Percentiles rank a stretch among this genome's conserved stretches.
These are phyloP conservation scores for Micrasema minimum DNA, from an alignment of 1,140 invertebrate species.

Conservation along the genomic window DNA sequence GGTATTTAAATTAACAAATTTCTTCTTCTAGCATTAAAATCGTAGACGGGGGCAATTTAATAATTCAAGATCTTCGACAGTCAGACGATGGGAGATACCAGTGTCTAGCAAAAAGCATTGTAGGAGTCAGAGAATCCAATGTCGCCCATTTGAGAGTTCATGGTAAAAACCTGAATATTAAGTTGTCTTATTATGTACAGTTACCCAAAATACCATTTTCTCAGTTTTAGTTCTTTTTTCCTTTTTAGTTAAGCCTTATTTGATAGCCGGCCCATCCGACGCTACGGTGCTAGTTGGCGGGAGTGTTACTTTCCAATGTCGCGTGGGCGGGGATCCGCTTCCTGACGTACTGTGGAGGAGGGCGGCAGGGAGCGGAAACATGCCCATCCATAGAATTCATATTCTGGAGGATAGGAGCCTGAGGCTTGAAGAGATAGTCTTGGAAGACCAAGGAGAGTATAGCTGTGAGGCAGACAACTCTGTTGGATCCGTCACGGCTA, in stretches of 20 bases:
- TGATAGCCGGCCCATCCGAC: constrained; percentile 82
- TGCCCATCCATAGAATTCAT: constrained; percentile 80
- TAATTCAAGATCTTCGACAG: constrained; percentile 82
- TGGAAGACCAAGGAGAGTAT: constrained; percentile 89
- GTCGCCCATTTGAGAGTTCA: constrained; percentile 82
- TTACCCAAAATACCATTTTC: no score
- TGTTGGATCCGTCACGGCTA: constrained; percentile 83
- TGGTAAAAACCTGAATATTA: constrained; percentile 80
- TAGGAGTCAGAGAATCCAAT: constrained; percentile 80
- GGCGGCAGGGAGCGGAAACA: constrained; percentile 74
- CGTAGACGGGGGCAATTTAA: constrained; percentile 82
- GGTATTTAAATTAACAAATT: background rate
- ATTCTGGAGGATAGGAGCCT: constrained; percentile 84
- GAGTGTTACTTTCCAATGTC: constrained; percentile 83
- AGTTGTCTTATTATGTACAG: no score
- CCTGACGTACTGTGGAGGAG: constrained; percentile 79
- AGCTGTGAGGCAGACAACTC: constrained; percentile 89
- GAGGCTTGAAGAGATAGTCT: constrained; percentile 77
- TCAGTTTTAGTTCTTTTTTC: no score
- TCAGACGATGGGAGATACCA: constrained; percentile 86
- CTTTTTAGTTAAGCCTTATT: constrained; percentile 79
- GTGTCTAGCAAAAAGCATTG: constrained; percentile 87
- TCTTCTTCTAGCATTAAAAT: constrained; percentile 82
- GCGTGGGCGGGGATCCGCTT: constrained; percentile 78
- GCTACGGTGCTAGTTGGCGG: constrained; percentile 76